Evolutionary conservation across 1,140 invertebrate species (phyloP), one percentile per base, ranked within the genome.

Genomic region (Teleogryllus occipitalis): DNA sequence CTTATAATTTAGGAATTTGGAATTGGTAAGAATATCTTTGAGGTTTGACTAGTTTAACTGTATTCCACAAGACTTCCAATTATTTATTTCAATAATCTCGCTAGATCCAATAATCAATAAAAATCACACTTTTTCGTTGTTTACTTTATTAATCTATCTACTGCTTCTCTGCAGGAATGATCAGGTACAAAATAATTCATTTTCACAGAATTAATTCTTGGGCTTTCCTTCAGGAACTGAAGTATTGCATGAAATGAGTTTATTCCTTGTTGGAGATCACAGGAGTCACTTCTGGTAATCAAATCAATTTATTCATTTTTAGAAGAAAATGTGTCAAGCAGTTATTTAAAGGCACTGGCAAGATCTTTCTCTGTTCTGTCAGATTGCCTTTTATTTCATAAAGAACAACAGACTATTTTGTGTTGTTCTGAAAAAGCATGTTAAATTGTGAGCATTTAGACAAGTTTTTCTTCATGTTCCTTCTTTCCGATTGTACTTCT

Each of bases 291-390:
- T 21, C 75, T 10, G 21, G 75, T 76, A 21, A 76, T 76, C 75
- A 76, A 21, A 76, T 22, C 39, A 22, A 10, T 76, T 12, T 12
- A 76, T 10, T 76, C 75, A 76, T 76, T 21, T 76, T 76, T 21
- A 76, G 21, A 10, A 76, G 21, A 10, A 22, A 76, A 8, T 46
- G 21, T 76, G 14, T 76, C 75, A 12, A 76, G 21, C 21, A 76
- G 21, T 14, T 21, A 12, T 76, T 76, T 76, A 76, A 76, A 76
- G 10, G 75, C 75, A 76, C 75, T 76, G 39, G 75, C 75, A 76
- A 76, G 75, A 46, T 76, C 75, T 12, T 76, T 76, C 39, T 21
- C 75, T 46, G 75, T 22, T 76, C 21, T 76, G 75, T 21, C 75
- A 76, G 10, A 76, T 21, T 22, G 39, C 21, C 8, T 21, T 46